A percentile compares a stretch with the other conserved stretches of the same genome.
phyloP scores from a whole-genome alignment of 2,888 invertebrate species.

The Eupithecia pulchellata region DNA sequence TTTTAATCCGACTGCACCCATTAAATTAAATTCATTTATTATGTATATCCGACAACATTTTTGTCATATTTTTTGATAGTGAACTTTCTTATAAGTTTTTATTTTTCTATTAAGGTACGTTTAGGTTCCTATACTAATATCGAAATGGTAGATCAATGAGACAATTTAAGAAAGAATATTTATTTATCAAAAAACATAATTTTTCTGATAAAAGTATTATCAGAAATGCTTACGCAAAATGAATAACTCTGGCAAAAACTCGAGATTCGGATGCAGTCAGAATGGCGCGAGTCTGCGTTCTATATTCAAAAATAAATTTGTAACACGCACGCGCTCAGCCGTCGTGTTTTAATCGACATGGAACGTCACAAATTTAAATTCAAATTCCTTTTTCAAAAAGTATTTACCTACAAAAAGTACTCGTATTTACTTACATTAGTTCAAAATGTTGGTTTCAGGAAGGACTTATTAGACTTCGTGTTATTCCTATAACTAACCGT shows the following conservation, averaged over 20 bases:
- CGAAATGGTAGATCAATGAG: background rate
- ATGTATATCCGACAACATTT: no score
- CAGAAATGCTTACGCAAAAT: constrained; percentile 21
- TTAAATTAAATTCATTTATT: no score
- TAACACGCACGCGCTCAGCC: constrained; percentile 72
- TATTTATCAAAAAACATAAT: background rate
- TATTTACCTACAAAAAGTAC: no score
- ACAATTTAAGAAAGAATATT: background rate
- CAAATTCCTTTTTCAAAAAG: constrained; percentile 44
- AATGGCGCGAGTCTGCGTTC: constrained; percentile 83
- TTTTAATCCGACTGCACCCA: no score
- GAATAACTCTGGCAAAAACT: constrained; percentile 64
- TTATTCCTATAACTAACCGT: no score
- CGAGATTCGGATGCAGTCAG: constrained; percentile 72
- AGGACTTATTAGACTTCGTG: no score
- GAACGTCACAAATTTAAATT: constrained; percentile 58
- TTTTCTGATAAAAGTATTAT: no score
- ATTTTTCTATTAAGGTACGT: no score
- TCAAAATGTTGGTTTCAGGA: no score
- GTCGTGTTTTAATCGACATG: constrained; percentile 78
- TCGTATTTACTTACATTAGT: no score
- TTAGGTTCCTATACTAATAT: background rate
- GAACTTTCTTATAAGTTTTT: no score
- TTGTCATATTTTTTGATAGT: no score
- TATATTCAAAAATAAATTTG: constrained; percentile 85